Conservation (phyloP, 2,113 vertebrate genomes). For the Chrysochloris asiatica region DNA sequence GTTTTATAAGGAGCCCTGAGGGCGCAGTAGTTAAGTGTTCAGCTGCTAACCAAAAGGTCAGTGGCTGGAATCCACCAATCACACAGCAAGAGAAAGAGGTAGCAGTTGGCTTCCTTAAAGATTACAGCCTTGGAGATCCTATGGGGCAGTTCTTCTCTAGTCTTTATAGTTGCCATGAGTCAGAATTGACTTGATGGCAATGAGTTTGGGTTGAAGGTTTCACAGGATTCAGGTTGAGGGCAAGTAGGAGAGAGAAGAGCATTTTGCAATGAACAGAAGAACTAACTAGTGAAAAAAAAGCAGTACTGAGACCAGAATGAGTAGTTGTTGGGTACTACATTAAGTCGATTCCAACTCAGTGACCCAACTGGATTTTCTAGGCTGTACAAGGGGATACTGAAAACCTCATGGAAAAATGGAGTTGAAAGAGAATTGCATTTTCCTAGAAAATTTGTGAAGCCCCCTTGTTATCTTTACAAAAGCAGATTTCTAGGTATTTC, state of each 20-base stretch:
- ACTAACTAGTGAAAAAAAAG: neutral
- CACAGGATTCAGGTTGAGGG: neutral
- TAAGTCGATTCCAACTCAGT: neutral
- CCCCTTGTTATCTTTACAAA: neutral
- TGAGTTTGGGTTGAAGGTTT: neutral
- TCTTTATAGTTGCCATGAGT: neutral
- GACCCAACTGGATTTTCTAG: too few species aligned
- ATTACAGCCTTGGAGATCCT: neutral
- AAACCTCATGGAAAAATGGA: too few species aligned
- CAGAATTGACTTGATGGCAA: neutral
- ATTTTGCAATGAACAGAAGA: neutral
- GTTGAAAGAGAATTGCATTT: too few species aligned
- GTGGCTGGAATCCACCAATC: neutral
- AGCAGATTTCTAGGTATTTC: neutral
- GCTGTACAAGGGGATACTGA: too few species aligned
- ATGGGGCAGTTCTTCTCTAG: neutral
- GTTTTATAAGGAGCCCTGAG: neutral
- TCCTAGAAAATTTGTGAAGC: too few species aligned
- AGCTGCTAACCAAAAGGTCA: neutral
- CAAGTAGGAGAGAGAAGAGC: rapidly evolving
- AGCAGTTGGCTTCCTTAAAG: neutral
- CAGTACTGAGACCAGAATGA: neutral
- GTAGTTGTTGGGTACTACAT: too few species aligned
- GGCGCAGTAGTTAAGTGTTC: neutral
- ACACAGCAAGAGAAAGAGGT: neutral